Conservation (phyloP, 2,113 vertebrate species). For the Gadus chalcogrammus region DNA sequence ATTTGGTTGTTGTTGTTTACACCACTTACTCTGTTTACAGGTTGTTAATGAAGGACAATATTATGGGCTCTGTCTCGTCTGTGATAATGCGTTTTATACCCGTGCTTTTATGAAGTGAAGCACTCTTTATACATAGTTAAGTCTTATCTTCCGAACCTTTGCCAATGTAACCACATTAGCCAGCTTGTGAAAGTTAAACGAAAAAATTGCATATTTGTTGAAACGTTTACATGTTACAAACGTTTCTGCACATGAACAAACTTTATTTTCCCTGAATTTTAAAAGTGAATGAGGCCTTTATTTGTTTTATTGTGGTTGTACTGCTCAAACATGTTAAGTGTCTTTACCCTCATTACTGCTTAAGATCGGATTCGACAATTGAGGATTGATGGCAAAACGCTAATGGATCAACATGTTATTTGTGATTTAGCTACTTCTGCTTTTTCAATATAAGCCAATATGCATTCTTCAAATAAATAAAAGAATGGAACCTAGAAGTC, state of each 20-base stretch:
- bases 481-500: conserved; percentile 20
- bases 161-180: conserved; percentile 50
- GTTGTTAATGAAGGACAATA: conserved; percentile 41
- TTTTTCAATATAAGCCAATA: conserved; percentile 43
- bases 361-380: conserved; percentile 40
- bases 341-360: conserved; percentile 26
- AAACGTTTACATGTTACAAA: conserved; percentile 73
- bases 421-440: conserved; percentile 39
- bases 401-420: conserved; percentile 33
- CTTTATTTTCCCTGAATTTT: conserved; percentile 50
- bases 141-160: conserved; percentile 67
- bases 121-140: conserved; percentile 66
- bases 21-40: conserved; percentile 66
- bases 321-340: not conserved
- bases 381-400: conserved; percentile 20
- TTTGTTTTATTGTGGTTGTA: conserved; percentile 46
- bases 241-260: conserved; percentile 66
- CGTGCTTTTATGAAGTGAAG: conserved; percentile 63
- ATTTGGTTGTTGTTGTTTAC: conserved; percentile 57
- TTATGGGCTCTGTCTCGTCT: conserved; percentile 51
- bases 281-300: conserved; percentile 60
- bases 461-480: conserved; percentile 49
- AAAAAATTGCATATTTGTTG: conserved; percentile 54
- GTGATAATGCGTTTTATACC: conserved; percentile 64
- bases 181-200: conserved; percentile 43